Percentiles rank a stretch among this genome's conserved stretches.
Evolutionary conservation across 2,888 invertebrate species (phyloP).

Genomic region (Philaethria dido): DNA sequence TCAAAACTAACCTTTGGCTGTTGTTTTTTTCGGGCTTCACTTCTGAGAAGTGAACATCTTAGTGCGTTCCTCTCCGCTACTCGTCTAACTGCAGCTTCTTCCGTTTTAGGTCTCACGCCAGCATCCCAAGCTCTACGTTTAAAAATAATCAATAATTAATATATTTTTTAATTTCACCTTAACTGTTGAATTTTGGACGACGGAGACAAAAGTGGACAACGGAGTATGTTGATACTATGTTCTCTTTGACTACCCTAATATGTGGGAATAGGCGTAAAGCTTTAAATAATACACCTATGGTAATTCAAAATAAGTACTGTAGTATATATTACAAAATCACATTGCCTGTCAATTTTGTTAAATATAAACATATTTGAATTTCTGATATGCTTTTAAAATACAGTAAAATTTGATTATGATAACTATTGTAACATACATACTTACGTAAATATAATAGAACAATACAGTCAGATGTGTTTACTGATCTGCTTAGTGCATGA

Average conservation of each 20-base stretch:
- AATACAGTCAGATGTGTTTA: neutral
- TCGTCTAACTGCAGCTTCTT: conserved; percentile 87
- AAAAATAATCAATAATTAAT: conserved; percentile 25
- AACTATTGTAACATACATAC: neutral
- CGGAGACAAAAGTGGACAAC: no score
- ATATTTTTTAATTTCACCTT: no score
- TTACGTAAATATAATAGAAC: neutral
- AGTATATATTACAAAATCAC: neutral
- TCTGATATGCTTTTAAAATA: no score
- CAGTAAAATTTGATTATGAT: no score
- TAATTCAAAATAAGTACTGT: no score
- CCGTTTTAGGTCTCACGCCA: conserved; percentile 79
- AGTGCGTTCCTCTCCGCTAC: conserved; percentile 93
- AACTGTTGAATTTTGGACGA: no score
- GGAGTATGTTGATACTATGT: no score
- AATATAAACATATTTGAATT: no score
- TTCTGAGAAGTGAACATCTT: conserved; percentile 90
- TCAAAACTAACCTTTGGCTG: conserved; percentile 66
- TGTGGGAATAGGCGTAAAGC: no score
- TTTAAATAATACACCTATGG: no score
- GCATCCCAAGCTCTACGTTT: conserved; percentile 77
- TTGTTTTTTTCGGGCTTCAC: conserved; percentile 83
- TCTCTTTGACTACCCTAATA: no score
- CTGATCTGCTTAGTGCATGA: neutral
- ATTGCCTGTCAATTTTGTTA: neutral